Evolutionary conservation across 1,140 invertebrate species (phyloP), one percentile per base, ranked within the genome.

Genomic region (Bombus waltoni): DNA sequence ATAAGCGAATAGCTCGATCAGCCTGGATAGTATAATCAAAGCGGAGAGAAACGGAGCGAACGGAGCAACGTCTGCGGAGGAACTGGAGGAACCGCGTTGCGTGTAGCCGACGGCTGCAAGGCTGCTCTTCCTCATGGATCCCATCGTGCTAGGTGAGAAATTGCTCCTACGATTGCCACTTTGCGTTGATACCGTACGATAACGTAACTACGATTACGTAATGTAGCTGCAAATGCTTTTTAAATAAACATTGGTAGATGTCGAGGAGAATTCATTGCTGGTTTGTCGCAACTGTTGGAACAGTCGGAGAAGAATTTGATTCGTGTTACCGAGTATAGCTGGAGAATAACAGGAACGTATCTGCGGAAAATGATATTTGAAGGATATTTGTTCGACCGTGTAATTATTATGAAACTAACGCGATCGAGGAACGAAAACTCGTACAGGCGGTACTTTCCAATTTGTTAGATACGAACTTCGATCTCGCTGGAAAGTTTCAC

Each of bases 91-190:
- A 42, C 32, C 38, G 87, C 83, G 32, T 87, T 89, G 68, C 74
- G 87, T 84, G 84, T 89, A 87, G 82, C 88, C 93, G 92, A 91
- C 92, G 92, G 90, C 89, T 85, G 83, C 74, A 42, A 72, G 85
- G 74, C 62, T 81, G 65, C 71, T 81, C 89, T 90, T 90, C 87
- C 75, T 90, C 77, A 95, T 95, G 94, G 94, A 95, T 92, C 91
- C 94, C 38, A 94, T 94, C 74, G 91, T 94, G 80, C 81, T 94
- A 88, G 94, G 94, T 95, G 89, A 95, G 94, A 85, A 42, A 85
- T 57, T 74, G 18, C 42, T 18, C 2, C 40, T 72, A 10, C 4
- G 0, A 57, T 80, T 70, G 6, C 1, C 18, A 47, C 38, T 22
- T 59, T 8, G 22, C 35, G 13, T 1, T 11, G 42, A 38, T 47